Percentiles rank a stretch among this genome's conserved stretches.
Evolutionary conservation across 2,797 vertebrate species (phyloP).

Genomic region (Adrianichthys oophorus): DNA sequence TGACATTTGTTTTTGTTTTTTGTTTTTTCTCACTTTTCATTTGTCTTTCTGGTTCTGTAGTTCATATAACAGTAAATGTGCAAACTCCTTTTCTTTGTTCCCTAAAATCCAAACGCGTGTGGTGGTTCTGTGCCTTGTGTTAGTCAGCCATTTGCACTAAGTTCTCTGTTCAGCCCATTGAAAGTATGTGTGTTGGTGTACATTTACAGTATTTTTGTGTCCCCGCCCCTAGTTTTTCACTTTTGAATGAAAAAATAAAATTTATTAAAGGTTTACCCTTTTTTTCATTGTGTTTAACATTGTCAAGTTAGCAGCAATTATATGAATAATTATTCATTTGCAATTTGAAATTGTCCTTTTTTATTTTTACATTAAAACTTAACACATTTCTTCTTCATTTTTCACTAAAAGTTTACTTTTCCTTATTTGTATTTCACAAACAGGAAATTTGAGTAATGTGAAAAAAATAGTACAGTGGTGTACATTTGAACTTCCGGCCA

Average conservation of each 20-base stretch:
- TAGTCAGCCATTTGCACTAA: conserved; percentile 72
- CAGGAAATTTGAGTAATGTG: too few species aligned
- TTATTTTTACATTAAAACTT: too few species aligned
- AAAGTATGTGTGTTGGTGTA: conserved; percentile 34
- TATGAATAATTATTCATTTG: too few species aligned
- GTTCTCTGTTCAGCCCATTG: conserved; percentile 61
- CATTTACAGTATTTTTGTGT: conserved; percentile 26
- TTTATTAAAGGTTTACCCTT: conserved; percentile 4
- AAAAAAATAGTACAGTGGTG: background rate
- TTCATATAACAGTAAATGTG: conserved; percentile 19
- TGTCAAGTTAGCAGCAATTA: background rate
- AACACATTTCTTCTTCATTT: background rate
- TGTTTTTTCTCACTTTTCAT: conserved; percentile 22
- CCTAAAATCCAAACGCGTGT: too few species aligned
- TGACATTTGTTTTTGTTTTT: conserved; percentile 2
- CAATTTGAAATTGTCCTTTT: too few species aligned
- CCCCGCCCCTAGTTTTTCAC: conserved; percentile 67
- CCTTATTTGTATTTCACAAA: background rate
- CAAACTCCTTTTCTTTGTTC: too few species aligned
- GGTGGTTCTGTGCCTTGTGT: conserved; percentile 72
- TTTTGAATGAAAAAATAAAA: conserved; percentile 58
- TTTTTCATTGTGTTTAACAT: conserved; percentile 24
- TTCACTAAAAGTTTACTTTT: background rate
- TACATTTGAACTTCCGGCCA: background rate
- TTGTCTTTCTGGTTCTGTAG: conserved; percentile 12